These are phyloP conservation scores for Zenarchopterus dispar DNA, from an alignment of 2,797 vertebrate species.

Conservation along the genomic window DNA sequence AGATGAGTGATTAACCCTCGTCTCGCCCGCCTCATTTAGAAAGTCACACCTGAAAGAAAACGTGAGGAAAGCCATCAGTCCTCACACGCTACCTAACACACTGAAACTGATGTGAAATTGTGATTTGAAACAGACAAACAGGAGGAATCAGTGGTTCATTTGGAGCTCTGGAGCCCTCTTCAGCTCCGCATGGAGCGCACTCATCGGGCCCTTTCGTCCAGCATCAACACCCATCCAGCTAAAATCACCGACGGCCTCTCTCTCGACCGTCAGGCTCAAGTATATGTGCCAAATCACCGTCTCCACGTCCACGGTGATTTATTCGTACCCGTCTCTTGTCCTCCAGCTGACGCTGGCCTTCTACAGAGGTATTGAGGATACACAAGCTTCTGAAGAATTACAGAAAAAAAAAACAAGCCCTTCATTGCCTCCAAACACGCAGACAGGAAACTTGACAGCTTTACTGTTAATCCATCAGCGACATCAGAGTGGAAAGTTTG, in stretches of 20 bases:
- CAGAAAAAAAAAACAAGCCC: conserved; percentile 51
- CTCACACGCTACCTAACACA: neutral
- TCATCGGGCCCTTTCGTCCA: conserved; percentile 57
- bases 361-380: conserved; percentile 51
- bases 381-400: conserved; percentile 49
- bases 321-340: conserved; percentile 33
- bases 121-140: no score
- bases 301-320: conserved; percentile 19
- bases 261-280: neutral
- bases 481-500: conserved; percentile 18
- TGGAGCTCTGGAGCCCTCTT: conserved; percentile 51
- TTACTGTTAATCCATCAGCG: conserved; percentile 13
- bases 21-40: neutral
- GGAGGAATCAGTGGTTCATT: no score
- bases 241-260: conserved; percentile 9
- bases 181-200: conserved; percentile 44
- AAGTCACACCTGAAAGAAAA: neutral
- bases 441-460: conserved; percentile 56
- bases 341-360: conserved; percentile 41
- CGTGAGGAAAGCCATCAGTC: neutral
- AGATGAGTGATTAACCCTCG: conserved; percentile 15
- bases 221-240: conserved; percentile 41
- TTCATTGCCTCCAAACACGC: conserved; percentile 66
- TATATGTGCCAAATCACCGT: conserved; percentile 9
- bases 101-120: neutral